Conservation (phyloP, 2,888 invertebrate genomes). For the Plebejus anna region DNA sequence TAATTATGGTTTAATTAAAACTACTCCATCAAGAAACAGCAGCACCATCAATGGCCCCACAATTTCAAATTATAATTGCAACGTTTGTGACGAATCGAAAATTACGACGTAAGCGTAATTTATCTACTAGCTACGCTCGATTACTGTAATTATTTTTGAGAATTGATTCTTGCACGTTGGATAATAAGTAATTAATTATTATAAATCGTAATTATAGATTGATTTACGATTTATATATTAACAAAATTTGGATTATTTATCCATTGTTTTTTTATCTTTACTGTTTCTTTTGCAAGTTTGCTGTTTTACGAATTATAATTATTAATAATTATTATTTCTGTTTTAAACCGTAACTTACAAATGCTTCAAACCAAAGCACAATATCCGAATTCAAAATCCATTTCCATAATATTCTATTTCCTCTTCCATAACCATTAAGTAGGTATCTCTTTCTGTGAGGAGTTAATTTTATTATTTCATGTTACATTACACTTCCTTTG, state of each 20-base stretch:
- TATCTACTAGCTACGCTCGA: neutral
- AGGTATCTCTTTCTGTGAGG: neutral
- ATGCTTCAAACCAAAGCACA: neutral
- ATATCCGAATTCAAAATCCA: neutral
- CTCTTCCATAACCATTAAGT: neutral
- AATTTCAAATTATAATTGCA: conserved; percentile 17
- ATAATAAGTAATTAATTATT: too few relatives aligned
- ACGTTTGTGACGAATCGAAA: conserved; percentile 17
- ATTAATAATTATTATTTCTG: too few relatives aligned
- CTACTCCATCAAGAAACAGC: neutral
- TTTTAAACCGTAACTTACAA: neutral
- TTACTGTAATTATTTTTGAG: conserved; percentile 21
- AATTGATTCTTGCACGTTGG: neutral
- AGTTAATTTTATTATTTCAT: conserved; percentile 25
- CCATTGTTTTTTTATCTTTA: too few relatives aligned
- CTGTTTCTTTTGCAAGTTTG: too few relatives aligned
- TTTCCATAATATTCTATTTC: neutral
- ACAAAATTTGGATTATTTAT: too few relatives aligned
- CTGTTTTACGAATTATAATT: too few relatives aligned
- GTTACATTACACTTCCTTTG: conserved; percentile 44
- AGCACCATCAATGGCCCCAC: neutral
- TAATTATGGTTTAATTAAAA: conserved; percentile 16
- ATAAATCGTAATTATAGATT: too few relatives aligned
- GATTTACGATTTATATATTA: too few relatives aligned
- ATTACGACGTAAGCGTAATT: neutral